A percentile compares a stretch with the other conserved stretches of the same genome.
Conservation (phyloP, 2,797 vertebrate genomes). For the Selene dorsalis region DNA sequence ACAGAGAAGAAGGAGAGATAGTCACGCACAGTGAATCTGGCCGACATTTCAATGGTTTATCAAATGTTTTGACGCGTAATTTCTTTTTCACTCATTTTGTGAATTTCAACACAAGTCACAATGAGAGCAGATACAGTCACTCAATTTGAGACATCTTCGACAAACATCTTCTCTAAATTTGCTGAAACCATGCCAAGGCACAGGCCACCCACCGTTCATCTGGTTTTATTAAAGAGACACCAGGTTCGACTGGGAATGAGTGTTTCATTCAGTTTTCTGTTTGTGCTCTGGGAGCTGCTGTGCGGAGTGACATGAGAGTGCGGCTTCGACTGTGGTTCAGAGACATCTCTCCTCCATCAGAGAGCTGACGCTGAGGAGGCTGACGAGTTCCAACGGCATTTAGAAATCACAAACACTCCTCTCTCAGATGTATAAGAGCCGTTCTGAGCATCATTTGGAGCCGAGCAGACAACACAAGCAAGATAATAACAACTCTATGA, state of each 20-base stretch:
- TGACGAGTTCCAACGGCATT: constrained; percentile 35
- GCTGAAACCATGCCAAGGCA: constrained; percentile 33
- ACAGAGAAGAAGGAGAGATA: constrained; percentile 15
- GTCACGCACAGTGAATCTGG: constrained; percentile 10
- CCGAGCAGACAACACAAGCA: constrained; percentile 26
- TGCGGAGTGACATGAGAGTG: constrained; percentile 29
- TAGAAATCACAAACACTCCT: constrained; percentile 41
- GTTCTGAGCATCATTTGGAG: constrained; percentile 15
- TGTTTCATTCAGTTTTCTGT: constrained; percentile 56
- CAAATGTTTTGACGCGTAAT: constrained; percentile 20
- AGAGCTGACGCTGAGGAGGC: constrained; percentile 9
- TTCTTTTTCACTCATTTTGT: constrained; percentile 17
- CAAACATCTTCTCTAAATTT: constrained; percentile 49
- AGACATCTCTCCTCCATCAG: constrained; percentile 36
- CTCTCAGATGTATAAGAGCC: constrained; percentile 29
- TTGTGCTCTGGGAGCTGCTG: constrained; percentile 46
- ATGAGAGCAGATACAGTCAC: background rate
- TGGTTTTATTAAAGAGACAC: constrained; percentile 37
- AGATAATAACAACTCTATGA: constrained; percentile 25
- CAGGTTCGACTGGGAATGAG: constrained; percentile 30
- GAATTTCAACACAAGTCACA: background rate
- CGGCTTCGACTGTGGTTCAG: constrained; percentile 19
- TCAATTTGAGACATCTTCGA: background rate
- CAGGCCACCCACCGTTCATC: constrained; percentile 27
- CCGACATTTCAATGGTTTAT: constrained; percentile 27